These are phyloP conservation scores for Sebastes itinus DNA, from an alignment of 2,797 vertebrate genomes.

Conservation along the genomic window DNA sequence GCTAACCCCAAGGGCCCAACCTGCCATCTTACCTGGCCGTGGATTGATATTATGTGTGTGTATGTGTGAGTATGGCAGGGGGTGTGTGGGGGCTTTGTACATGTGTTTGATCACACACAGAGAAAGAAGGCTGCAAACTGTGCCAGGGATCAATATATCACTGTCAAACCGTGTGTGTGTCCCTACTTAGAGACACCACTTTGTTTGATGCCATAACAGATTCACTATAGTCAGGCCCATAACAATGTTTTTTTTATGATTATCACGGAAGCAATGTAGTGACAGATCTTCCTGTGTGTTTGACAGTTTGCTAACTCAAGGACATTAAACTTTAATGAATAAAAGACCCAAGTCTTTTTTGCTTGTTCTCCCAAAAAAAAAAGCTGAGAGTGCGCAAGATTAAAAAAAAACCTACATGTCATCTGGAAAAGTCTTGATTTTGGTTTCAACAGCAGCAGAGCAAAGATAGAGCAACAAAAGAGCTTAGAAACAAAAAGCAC, in stretches of 20 bases:
- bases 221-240: conserved; percentile 4
- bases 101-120: conserved; percentile 34
- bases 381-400: not conserved
- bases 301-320: conserved; percentile 47
- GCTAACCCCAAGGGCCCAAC: conserved; percentile 17
- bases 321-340: conserved; percentile 50
- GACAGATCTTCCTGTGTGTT: conserved; percentile 31
- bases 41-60: conserved; percentile 16
- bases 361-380: not conserved
- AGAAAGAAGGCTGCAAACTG: conserved; percentile 30
- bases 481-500: conserved; percentile 1
- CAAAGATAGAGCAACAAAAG: conserved; percentile 7
- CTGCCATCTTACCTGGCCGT: conserved; percentile 27
- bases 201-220: conserved; percentile 33
- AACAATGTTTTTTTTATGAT: conserved; percentile 34
- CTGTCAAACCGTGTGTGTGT: conserved; percentile 34
- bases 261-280: conserved; percentile 21
- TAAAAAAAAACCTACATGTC: not conserved
- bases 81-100: conserved; percentile 14
- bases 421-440: conserved; percentile 23
- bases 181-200: conserved; percentile 17
- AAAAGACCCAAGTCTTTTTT: conserved; percentile 26
- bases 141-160: conserved; percentile 60
- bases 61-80: not conserved
- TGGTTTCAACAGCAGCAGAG: conserved; percentile 11